These are phyloP conservation scores for Acanthornis magna DNA, from an alignment of 2,797 vertebrate species.

Conservation along the genomic window DNA sequence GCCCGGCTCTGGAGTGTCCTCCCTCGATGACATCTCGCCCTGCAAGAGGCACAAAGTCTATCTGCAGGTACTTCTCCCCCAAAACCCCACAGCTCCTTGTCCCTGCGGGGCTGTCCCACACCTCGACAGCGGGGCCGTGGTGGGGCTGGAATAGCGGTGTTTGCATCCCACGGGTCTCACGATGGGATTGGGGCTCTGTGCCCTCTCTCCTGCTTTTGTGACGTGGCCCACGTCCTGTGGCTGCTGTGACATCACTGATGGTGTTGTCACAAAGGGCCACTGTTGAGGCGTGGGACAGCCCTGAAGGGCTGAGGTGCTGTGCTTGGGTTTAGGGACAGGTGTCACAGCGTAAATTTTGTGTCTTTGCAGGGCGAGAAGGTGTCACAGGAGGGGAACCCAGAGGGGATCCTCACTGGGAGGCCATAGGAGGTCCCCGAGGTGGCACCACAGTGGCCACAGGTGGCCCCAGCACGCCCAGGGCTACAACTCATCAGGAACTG, in stretches of 20 bases:
- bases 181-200: accelerated
- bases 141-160: not conserved
- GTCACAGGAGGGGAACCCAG: not conserved
- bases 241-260: not conserved
- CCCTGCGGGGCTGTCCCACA: accelerated
- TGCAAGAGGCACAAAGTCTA: not conserved
- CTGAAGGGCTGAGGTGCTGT: accelerated
- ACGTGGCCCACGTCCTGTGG: accelerated
- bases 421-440: accelerated
- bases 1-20: not conserved
- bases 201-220: not conserved
- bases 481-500: not conserved
- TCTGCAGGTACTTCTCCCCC: not conserved
- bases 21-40: not conserved
- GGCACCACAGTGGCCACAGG: not conserved
- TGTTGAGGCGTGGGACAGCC: not conserved
- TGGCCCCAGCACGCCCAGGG: accelerated
- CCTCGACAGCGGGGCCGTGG: accelerated
- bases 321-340: not conserved
- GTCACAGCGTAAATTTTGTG: accelerated
- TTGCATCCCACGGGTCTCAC: not conserved
- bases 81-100: accelerated
- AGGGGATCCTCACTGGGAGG: not conserved
- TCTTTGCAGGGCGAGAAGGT: no score
- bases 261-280: not conserved